A percentile compares a stretch with the other conserved stretches of the same genome.
phyloP scores from a whole-genome alignment of 2,113 vertebrate species.

The Tachycineta bicolor region DNA sequence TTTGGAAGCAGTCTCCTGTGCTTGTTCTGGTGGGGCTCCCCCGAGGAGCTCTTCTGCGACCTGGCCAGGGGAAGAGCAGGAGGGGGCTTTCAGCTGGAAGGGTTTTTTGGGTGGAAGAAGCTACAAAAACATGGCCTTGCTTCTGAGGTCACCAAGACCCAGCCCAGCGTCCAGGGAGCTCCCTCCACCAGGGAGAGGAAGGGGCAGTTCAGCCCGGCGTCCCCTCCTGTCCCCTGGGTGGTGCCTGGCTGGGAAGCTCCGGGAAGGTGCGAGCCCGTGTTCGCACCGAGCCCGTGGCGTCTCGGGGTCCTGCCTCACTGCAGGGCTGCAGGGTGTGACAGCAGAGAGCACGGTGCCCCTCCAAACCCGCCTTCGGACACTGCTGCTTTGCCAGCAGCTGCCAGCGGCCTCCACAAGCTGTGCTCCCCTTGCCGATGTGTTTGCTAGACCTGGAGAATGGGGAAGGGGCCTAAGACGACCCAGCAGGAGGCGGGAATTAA shows the following conservation, averaged over 20 bases:
- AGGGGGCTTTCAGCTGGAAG: not conserved
- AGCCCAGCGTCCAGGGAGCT: not conserved
- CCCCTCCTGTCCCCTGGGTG: not conserved
- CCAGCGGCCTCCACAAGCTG: not conserved
- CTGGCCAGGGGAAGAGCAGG: not conserved
- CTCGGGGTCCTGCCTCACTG: not conserved
- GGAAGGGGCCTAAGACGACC: not conserved
- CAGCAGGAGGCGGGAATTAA: not conserved
- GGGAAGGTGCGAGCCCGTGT: not conserved
- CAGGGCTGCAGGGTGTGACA: not conserved
- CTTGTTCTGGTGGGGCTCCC: not conserved
- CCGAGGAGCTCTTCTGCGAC: not conserved
- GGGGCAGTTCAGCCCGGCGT: not conserved
- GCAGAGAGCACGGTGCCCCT: not conserved
- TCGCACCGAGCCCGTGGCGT: rapidly evolving
- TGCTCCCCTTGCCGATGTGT: not conserved
- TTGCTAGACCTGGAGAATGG: not conserved
- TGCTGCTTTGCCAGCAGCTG: not conserved
- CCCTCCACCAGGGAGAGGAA: not conserved
- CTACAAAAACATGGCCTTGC: not conserved
- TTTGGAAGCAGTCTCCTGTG: not conserved
- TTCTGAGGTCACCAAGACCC: not conserved
- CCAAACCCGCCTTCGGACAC: not conserved
- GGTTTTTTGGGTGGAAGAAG: not conserved
- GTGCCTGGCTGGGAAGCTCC: not conserved